Percentiles rank a stretch among this genome's conserved stretches.
Conservation (phyloP, 2,113 vertebrate genomes). For the Osmerus eperlanus region DNA sequence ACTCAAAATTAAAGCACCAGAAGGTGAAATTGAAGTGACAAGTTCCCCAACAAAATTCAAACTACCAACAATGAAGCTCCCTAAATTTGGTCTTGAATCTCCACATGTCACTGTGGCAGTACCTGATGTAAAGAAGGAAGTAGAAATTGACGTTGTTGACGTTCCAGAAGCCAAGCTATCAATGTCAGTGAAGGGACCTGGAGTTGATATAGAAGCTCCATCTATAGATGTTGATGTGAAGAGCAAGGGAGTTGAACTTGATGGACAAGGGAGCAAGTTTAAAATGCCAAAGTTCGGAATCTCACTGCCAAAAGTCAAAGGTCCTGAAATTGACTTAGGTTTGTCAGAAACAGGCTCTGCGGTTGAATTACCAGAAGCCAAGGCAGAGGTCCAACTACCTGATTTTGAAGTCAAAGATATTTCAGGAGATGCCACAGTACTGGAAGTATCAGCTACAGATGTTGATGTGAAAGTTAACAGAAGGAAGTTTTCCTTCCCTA, state of each 20-base stretch:
- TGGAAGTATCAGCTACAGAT: background rate
- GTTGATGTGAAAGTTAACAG: slow-evolving; percentile 4
- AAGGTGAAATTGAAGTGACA: background rate
- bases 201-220: slow-evolving; percentile 1
- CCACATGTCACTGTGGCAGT: slow-evolving; percentile 2
- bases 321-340: slow-evolving; percentile 17
- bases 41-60: slow-evolving; percentile 40
- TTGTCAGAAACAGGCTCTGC: background rate
- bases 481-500: slow-evolving; percentile 14
- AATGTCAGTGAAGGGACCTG: background rate
- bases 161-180: background rate
- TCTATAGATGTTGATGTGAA: background rate
- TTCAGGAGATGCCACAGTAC: background rate
- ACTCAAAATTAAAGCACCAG: background rate
- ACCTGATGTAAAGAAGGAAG: background rate
- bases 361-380: slow-evolving; percentile 15
- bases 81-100: slow-evolving; percentile 22
- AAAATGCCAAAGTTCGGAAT: slow-evolving; percentile 38
- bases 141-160: slow-evolving; percentile 9
- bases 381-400: background rate
- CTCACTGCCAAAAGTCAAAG: slow-evolving; percentile 21
- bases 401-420: slow-evolving; percentile 8
- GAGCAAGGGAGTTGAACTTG: slow-evolving; percentile 12
- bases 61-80: slow-evolving; percentile 36
- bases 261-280: slow-evolving; percentile 22